Evolutionary conservation across 2,888 invertebrate species (phyloP), one percentile per base, ranked within the genome.

Genomic region (Lasioglossum malachurum): DNA sequence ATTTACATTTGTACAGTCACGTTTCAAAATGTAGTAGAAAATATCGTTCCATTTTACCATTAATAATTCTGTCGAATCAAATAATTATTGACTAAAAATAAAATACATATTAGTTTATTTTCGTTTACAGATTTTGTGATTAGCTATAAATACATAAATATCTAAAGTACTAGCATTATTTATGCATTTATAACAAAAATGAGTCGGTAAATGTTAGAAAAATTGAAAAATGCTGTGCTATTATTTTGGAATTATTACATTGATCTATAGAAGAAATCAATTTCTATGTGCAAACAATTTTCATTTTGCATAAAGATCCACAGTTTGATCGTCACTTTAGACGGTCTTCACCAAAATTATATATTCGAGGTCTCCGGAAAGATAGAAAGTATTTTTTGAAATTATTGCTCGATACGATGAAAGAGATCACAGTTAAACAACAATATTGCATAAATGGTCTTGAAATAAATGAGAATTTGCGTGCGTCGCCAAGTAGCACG

Each of bases 391-490:
- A n/a, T 27, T 5, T 72, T 27, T 7, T n/a, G 7, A 27, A 10
- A 14, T 41, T 73, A 27, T 78, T 72, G 84, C 12, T 35, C 35
- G 16, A 19, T n/a, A 46, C 44, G 57, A 60, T 41, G 49, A 73
- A 71, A 82, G 31, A 53, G 64, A 83, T 79, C 84, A 78, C 79
- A 74, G 85, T 83, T 46, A 83, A 75, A 88, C 87, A 79, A 84
- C 83, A 60, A 60, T 27, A 3, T 60, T 60, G 60, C 60, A 31
- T 27, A 16, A 60, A 31, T 60, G 27, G n/a, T 82, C 71, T 44
- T 74, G 72, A 77, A 79, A 85, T 87, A 87, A 85, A 91, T 92
- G 89, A 88, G 87, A 87, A 85, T 86, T 90, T 87, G 86, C 84
- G 77, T 82, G 86, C 78, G 87, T 85, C 72, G 81, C 78, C 57